Evolutionary conservation across 2,888 invertebrate species (phyloP), one percentile per base, ranked within the genome.

Genomic region (Heliconius ismenius): DNA sequence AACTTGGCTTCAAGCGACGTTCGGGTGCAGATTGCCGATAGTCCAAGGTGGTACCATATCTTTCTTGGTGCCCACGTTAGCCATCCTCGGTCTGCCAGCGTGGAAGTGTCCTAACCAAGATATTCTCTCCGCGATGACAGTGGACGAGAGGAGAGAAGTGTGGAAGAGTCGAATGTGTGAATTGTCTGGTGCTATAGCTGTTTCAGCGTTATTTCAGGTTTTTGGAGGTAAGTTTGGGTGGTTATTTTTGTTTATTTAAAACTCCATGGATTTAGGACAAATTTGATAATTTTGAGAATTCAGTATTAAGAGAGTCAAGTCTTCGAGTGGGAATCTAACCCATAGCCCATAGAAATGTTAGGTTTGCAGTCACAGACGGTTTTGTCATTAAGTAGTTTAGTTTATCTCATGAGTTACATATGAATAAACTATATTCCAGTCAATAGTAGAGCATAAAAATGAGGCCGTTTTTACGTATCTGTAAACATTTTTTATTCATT

Each of bases 11-110:
- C 97, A 97, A 88, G 92, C 95, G 0, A 96, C 97, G 0, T 95
- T 97, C 87, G 97, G 97, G 4, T 96, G 97, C 83, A 95, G 97
- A 1, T 88, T 97, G 80, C 97, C 97, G 4, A 95, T 97, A 76
- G 97, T 97, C 1, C 97, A 97, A 94, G 97, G 95, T 18, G 97
- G 97, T 4, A 97, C 97, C 0, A 97, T 97, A 84, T 96, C 97
- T 0, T 97, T 97, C 90, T 89, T 97, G 75, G 96, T 97, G 7
- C 97, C 97, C 0, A 97, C 97, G 0, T 89, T 97, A 77, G 97
- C 97, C 4, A 96, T 97, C 85, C 91, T 97, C 21, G 95, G 95
- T 64, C 90, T 97, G 80, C 96, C 96, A 0, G 92, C 95, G 82
- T 97, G 97, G 96, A 94, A 95, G 84, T 97, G 97, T 84, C 97